Evolutionary conservation across 2,888 invertebrate genomes (phyloP), one percentile per base, ranked within the genome.

Genomic region (Unio pictorum): DNA sequence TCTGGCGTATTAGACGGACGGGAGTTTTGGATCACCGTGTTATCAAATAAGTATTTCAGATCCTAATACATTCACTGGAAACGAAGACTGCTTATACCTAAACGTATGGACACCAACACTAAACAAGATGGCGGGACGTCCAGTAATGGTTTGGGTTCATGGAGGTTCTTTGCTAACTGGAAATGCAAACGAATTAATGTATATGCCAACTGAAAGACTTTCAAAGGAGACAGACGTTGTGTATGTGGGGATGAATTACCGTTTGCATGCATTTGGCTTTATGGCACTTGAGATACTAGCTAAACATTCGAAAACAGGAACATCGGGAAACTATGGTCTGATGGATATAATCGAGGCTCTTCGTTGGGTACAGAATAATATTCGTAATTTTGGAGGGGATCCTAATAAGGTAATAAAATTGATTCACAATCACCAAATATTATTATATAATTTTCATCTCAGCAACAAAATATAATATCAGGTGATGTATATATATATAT

Each of bases 231-330:
- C 94, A 95, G 95, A 96, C 87, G 94, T 95, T 3, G 94, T 97
- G 15, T 95, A 95, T 87, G 96, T 97, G 2, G 92, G 95, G 73
- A 95, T 96, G 5, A 96, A 96, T 86, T 96, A 96, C 28, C 28
- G 4, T 30, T 30, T 30, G 4, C 28, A 30, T 30, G 28, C 28
- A 30, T 30, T 30, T 30, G 4, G 28, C 28, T 30, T 30, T 30
- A 30, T 3, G 28, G 28, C 28, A 30, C 28, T 30, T 30, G 28
- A 30, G 28, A 30, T 30, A 30, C 28, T 2, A 0, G 2, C 28
- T 30, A 30, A 2, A 30, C 1, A 30, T 2, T 30, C 28, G 28
- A 30, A 2, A 30, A 30, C 28, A 23, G 2, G 2, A 30, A 30
- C 28, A 30, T 30, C 28, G 28, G 4, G 2, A 30, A 30, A 30